phyloP scores from a whole-genome alignment of 2,888 invertebrate species.

The Ectropis crepuscularia region DNA sequence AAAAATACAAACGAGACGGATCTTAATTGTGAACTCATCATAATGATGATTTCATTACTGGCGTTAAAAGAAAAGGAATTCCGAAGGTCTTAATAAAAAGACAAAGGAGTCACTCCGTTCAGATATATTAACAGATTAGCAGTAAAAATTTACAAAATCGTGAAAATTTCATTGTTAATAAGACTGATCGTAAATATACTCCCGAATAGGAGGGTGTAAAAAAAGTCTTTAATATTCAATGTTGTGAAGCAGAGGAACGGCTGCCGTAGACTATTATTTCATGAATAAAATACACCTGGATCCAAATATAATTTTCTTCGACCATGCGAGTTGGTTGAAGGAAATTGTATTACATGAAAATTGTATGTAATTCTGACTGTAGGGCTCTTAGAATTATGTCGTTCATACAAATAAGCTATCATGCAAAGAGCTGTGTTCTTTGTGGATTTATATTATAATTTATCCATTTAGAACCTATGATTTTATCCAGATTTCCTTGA shows the following conservation, averaged over 20 bases:
- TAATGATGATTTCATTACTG: too few relatives aligned
- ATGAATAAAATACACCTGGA: conserved; percentile 26
- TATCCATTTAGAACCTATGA: too few relatives aligned
- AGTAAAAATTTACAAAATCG: conserved; percentile 6
- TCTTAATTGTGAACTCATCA: too few relatives aligned
- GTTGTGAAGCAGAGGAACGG: conserved; percentile 15
- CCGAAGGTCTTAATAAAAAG: too few relatives aligned
- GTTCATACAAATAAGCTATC: not conserved
- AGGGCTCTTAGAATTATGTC: not conserved
- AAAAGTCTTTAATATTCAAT: conserved; percentile 24
- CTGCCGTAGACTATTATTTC: conserved; percentile 24
- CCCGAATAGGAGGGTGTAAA: conserved; percentile 1
- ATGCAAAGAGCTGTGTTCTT: too few relatives aligned
- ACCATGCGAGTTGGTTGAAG: not conserved
- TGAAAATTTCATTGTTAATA: conserved; percentile 18
- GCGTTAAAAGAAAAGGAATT: too few relatives aligned
- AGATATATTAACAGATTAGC: too few relatives aligned
- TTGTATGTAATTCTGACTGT: not conserved
- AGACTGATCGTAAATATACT: conserved; percentile 20
- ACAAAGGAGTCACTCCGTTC: too few relatives aligned
- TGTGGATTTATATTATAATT: too few relatives aligned
- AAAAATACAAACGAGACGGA: too few relatives aligned
- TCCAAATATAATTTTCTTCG: conserved; percentile 11
- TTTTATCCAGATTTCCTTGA: too few relatives aligned
- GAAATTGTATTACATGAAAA: not conserved